phyloP scores from a whole-genome alignment of 1,140 invertebrate genomes.

The Gonatopus flavifemur region DNA sequence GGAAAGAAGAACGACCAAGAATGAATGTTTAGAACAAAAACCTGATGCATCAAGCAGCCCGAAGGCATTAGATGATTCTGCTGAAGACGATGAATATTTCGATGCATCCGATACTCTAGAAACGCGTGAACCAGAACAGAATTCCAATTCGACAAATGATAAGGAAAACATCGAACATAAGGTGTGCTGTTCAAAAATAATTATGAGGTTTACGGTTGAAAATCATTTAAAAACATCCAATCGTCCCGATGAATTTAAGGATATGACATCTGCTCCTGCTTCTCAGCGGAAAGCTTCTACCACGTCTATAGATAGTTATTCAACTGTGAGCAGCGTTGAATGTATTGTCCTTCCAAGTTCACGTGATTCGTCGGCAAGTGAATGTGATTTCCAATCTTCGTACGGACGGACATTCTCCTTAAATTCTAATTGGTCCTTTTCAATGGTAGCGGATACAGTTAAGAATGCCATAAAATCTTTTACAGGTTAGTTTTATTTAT shows the following conservation, averaged over 20 bases:
- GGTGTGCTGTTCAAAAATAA: no score
- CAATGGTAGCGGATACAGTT: conserved; percentile 38
- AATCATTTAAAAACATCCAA: no score
- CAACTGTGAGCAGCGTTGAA: conserved; percentile 15
- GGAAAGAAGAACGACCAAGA: no score
- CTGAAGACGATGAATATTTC: background rate
- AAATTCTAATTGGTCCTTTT: conserved; percentile 31
- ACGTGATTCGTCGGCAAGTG: background rate
- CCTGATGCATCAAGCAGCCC: no score
- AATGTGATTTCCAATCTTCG: background rate
- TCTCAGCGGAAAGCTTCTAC: conserved; percentile 9
- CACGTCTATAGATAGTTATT: conserved; percentile 24
- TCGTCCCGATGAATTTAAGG: no score
- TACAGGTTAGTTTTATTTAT: conserved; percentile 28
- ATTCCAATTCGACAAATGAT: background rate
- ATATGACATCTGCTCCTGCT: no score
- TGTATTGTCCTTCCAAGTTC: conserved; percentile 3
- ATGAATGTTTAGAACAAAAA: no score
- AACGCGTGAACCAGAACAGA: no score
- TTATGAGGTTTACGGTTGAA: no score
- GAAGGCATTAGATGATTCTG: no score
- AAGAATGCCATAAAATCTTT: conserved; percentile 40
- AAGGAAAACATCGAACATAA: conserved; percentile 10
- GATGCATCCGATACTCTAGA: conserved; percentile 1
- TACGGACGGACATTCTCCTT: background rate